phyloP scores from a whole-genome alignment of 2,888 invertebrate species.

The Pseudococcus jackbeardsleyi region DNA sequence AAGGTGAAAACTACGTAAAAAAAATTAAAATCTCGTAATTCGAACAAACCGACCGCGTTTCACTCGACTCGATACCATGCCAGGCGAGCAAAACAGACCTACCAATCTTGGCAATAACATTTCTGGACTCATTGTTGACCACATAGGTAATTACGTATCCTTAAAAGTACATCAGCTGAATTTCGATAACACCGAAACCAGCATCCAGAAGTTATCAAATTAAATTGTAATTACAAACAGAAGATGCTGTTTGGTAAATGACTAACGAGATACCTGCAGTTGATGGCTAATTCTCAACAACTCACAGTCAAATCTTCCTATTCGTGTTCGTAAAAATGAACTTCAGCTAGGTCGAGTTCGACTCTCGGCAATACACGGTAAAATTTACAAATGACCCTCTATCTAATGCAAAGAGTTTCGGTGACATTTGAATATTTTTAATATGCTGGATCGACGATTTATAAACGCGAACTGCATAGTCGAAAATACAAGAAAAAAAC shows the following conservation, averaged over 20 bases:
- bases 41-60: not conserved
- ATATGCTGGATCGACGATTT: not conserved
- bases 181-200: not conserved
- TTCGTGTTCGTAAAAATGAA: not conserved
- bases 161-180: constrained; percentile 1
- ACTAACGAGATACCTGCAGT: not conserved
- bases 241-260: not conserved
- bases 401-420: not conserved
- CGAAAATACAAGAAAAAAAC: constrained; percentile 42
- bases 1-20: not conserved
- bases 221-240: constrained; percentile 22
- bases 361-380: not conserved
- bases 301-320: not conserved
- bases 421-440: constrained; percentile 24
- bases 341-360: not conserved
- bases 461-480: constrained; percentile 25
- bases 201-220: constrained; percentile 21
- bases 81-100: not conserved
- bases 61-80: not conserved
- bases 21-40: constrained; percentile 39
- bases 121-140: not conserved
- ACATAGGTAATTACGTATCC: constrained; percentile 30
- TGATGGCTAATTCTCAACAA: not conserved
- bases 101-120: not conserved
- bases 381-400: not conserved